These are phyloP conservation scores for Bradysia coprophila DNA, from an alignment of 1,140 invertebrate genomes.

Conservation along the genomic window DNA sequence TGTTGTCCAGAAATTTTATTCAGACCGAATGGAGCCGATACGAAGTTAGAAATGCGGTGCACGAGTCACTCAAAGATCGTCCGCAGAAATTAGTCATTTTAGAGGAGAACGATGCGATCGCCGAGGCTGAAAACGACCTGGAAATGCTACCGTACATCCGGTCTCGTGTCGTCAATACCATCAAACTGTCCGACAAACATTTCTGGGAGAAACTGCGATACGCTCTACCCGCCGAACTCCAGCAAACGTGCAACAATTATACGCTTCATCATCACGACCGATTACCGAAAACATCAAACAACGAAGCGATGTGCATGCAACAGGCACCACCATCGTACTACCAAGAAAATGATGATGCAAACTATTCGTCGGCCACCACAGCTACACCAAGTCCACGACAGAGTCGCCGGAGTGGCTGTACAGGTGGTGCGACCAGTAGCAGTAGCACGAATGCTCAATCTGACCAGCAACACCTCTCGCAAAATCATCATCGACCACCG, in stretches of 20 bases:
- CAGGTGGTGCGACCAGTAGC: constrained; percentile 15
- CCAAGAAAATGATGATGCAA: constrained; percentile 33
- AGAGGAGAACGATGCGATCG: constrained; percentile 54
- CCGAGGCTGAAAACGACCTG: constrained; percentile 65
- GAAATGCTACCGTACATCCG: constrained; percentile 77
- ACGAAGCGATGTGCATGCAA: constrained; percentile 16
- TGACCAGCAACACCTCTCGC: constrained; percentile 4
- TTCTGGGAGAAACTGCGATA: constrained; percentile 86
- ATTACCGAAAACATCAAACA: constrained; percentile 24
- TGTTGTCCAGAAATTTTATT: constrained; percentile 65
- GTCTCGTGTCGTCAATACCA: constrained; percentile 51
- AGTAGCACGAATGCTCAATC: too few species aligned
- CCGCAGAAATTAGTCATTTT: constrained; percentile 73
- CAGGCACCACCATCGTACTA: constrained; percentile 24
- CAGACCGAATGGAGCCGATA: constrained; percentile 73
- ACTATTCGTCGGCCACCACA: constrained; percentile 40
- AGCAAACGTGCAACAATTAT: constrained; percentile 27
- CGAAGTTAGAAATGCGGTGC: constrained; percentile 65
- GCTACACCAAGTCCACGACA: constrained; percentile 40
- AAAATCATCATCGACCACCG: constrained; percentile 34
- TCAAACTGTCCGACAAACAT: constrained; percentile 75
- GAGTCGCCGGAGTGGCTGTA: constrained; percentile 20
- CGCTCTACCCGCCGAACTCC: constrained; percentile 53
- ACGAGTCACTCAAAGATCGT: constrained; percentile 67
- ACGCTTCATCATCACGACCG: constrained; percentile 25